phyloP scores from a whole-genome alignment of 2,888 invertebrate genomes.

The Hydrotaea diabolus region DNA sequence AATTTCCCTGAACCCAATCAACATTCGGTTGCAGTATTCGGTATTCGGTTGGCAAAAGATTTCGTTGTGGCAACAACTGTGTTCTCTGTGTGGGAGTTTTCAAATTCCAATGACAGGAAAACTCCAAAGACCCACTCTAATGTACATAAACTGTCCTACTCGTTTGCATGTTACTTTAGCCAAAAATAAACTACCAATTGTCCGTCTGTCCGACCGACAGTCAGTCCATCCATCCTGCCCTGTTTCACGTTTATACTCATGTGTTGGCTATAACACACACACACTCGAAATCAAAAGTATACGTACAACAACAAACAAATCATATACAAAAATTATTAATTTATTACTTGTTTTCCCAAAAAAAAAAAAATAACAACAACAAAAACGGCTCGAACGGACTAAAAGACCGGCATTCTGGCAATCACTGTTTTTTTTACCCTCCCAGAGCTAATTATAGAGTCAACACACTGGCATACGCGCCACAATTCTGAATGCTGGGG shows the following conservation, averaged over 20 bases:
- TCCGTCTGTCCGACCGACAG: not conserved
- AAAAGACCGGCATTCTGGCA: not conserved
- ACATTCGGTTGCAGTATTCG: too few species aligned
- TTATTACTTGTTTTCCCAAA: not conserved
- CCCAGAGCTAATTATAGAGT: constrained; percentile 19
- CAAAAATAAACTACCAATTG: constrained; percentile 13
- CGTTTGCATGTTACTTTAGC: not conserved
- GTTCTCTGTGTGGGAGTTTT: too few species aligned
- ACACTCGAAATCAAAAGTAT: not conserved
- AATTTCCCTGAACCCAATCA: too few species aligned
- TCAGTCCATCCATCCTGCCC: too few species aligned
- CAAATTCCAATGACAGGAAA: too few species aligned
- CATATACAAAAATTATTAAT: constrained; percentile 20
- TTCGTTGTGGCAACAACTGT: too few species aligned
- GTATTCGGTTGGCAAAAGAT: too few species aligned
- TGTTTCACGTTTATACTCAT: not conserved
- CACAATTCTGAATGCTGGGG: not conserved
- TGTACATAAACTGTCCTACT: not conserved
- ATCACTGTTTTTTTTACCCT: not conserved
- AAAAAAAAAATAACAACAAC: not conserved
- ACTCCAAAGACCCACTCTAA: not conserved
- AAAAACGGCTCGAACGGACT: not conserved
- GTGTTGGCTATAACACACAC: not conserved
- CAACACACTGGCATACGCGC: not conserved
- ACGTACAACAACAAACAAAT: not conserved